Evolutionary conservation across 2,797 vertebrate species (phyloP), one percentile per base, ranked within the genome.

Genomic region (Percopsis omiscomaycus): DNA sequence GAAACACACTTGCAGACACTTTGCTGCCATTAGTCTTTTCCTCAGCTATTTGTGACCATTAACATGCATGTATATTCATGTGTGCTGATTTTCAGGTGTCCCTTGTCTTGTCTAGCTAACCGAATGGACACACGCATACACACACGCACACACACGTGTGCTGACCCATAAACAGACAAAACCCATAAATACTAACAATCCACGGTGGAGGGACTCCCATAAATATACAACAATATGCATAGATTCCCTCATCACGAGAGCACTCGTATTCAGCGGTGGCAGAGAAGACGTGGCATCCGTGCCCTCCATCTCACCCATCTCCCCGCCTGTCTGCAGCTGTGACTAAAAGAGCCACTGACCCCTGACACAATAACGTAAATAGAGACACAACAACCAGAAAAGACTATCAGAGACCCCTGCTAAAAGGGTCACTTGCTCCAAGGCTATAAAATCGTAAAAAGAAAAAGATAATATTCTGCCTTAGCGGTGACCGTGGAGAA

Each of bases 381-480:
- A 77, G 73, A 68, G 46, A 70, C 66, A 82, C 75, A 83, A 77
- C 66, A 74, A 75, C 73, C 53, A 74, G 73, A 85, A 87, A 88
- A 86, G 85, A 64, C 86, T 73, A 65, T 60, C 74, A 59, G 55
- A 30, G 81, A 86, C 84, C 81, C 69, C 48, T 52, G 77, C 83
- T 89, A 86, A 91, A 86, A 90, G 85, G 89, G 86, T 86, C 82
- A 82, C 61, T 54, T 63, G 68, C 71, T 75, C 68, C 42, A 50
- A 59, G 77, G 80, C 78, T 72, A 82, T 86, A 80, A 86, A 86
- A 88, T 85, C 79, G 79, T 86, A 69, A 86, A 88, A 84, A 79
- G 72, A 72, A 84, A 59, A 86, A 78, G 79, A 87, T 86, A 85
- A 87, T 80, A 80, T 82, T 78, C 79, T 69, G 64, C 71, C 59